Evolutionary conservation across 2,797 vertebrate species (phyloP).

Genomic region (Notoglanidium macrostoma): DNA sequence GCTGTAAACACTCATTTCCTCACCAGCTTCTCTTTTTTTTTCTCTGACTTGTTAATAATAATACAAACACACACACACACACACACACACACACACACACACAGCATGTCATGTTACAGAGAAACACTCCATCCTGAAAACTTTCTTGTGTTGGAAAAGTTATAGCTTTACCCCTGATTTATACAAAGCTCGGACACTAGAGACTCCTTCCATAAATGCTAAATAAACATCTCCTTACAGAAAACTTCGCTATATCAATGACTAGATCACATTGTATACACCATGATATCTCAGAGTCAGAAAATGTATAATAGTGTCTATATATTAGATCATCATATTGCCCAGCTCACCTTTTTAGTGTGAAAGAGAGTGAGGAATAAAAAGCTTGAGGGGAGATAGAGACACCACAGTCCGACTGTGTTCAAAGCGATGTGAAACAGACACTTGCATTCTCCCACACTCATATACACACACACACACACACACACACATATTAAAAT

Average conservation of each 20-base stretch:
- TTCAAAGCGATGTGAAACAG: slow-evolving; percentile 20
- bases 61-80: no score
- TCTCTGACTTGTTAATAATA: neutral
- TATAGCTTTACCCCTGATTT: neutral
- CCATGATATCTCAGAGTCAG: neutral
- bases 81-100: neutral
- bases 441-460: neutral
- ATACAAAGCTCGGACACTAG: neutral
- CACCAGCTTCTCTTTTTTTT: neutral
- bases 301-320: neutral
- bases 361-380: slow-evolving; percentile 15
- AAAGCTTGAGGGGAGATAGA: neutral
- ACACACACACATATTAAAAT: neutral
- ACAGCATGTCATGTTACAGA: neutral
- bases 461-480: neutral
- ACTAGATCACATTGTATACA: neutral
- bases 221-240: neutral
- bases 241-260: neutral
- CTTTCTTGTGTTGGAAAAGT: neutral
- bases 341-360: neutral
- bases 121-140: neutral
- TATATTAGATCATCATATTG: neutral
- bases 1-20: neutral
- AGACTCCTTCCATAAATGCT: neutral
- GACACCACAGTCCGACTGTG: slow-evolving; percentile 5